phyloP scores from a whole-genome alignment of 2,888 invertebrate genomes.

The Tetranychus truncatus region DNA sequence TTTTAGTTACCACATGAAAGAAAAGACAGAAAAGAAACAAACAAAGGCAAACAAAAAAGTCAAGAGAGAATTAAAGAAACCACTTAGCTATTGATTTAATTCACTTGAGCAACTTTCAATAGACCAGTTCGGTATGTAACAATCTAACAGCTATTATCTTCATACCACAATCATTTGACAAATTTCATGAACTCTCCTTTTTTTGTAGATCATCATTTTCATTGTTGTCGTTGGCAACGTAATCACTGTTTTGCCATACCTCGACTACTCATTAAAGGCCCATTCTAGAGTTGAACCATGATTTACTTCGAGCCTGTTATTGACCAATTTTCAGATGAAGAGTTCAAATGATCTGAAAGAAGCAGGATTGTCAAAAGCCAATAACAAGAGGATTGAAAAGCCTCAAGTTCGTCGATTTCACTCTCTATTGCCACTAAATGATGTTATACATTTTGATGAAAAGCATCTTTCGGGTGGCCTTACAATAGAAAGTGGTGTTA shows the following conservation, averaged over 20 bases:
- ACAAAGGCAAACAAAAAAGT: not conserved
- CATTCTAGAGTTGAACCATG: too few species aligned
- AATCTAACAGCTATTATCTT: not conserved
- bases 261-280: too few species aligned
- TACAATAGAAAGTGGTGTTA: not conserved
- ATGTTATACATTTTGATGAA: not conserved
- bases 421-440: not conserved
- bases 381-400: not conserved
- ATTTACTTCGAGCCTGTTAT: too few species aligned
- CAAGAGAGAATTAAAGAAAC: not conserved
- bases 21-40: not conserved
- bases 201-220: not conserved
- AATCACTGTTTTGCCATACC: too few species aligned
- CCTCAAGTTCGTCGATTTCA: not conserved
- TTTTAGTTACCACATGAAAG: not conserved
- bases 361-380: not conserved
- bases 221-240: not conserved
- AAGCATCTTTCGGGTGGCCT: not conserved
- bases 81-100: not conserved
- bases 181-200: not conserved
- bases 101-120: not conserved
- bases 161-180: not conserved
- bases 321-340: not conserved
- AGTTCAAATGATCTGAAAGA: not conserved
- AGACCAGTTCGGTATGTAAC: not conserved